Conservation (phyloP, 2,113 vertebrate genomes). For the Otis tarda region DNA sequence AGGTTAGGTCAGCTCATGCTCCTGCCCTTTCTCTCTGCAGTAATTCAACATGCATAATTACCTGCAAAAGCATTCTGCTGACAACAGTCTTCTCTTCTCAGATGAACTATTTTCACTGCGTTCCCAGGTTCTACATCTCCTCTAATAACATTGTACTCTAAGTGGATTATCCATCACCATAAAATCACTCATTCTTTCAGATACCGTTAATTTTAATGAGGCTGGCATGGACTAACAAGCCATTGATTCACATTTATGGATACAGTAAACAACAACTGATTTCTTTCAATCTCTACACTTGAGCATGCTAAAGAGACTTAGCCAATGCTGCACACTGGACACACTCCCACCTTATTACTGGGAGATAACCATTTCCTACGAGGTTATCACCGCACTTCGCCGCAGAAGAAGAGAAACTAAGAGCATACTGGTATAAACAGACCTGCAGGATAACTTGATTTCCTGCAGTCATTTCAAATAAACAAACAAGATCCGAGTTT, state of each 20-base stretch:
- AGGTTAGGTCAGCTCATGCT: not conserved
- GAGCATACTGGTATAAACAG: not conserved
- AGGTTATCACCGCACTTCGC: not conserved
- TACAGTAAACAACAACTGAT: slow-evolving; percentile 50
- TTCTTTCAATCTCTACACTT: not conserved
- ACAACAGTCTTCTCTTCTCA: not conserved
- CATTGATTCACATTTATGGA: slow-evolving; percentile 34
- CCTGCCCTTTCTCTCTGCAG: not conserved
- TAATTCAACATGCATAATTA: slow-evolving; percentile 2
- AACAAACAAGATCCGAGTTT: not conserved
- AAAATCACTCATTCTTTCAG: slow-evolving; percentile 29
- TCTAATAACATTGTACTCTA: not conserved
- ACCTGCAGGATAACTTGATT: not conserved
- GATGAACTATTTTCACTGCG: not conserved
- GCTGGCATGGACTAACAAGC: slow-evolving; percentile 48
- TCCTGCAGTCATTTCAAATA: not conserved
- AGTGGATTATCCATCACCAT: slow-evolving; percentile 42
- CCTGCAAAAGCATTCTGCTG: not conserved
- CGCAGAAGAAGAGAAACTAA: not conserved
- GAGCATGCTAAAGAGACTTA: not conserved
- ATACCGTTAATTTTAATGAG: slow-evolving; percentile 50
- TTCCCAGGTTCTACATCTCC: not conserved
- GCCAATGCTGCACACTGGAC: fast-evolving
- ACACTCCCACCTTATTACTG: not conserved
- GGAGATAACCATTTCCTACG: not conserved